Base-by-base conservation (phyloP, 2,888 invertebrate genomes). In the Drosophila atroscutellata region DNA sequence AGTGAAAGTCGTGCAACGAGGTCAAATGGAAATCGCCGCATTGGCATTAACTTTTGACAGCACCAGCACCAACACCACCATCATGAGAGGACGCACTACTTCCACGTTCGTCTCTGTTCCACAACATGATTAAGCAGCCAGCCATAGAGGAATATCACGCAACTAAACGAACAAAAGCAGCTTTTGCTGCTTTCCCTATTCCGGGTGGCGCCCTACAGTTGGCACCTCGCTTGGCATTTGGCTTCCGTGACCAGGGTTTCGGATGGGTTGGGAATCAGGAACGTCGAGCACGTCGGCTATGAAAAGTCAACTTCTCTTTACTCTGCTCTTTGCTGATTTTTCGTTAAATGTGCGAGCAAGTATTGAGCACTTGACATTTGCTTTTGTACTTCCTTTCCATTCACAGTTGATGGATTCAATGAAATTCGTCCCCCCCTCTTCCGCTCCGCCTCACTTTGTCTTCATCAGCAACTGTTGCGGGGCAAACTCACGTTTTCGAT, bases 11-110 rank as follows among this genome's bases (percentile, higher is more conserved):
- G 76, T 69, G 81, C 77, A 85, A 85, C 86, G 85, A 88, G 85
- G 89, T 85, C 89, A 85, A 85, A 85, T 85, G 85, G 85, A 85
- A 85, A 85, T 85, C 85, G 85, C 89, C 89, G 86, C 75, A 86
- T 88, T 83, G 79, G 85, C 85, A 86, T 86, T 85, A 85, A 88
- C 85, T 85, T 88, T 88, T 88, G 86, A 85, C 89, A 83, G 78
- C 78, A 73, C 37, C 77, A 76, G 32, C 61, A 71, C 45, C 60
- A 36, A 0, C 86, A 83, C 84, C 78, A 77, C 50, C 77, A 67
- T 37, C 63, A 50, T 20, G 20, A 54, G 36, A 3, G 9, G 9
- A 5, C 20, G 50, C 9, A 20, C 37, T 47, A 11, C 34, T 36
- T 3, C 8, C n/a, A n/a, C 42, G 28, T 51, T 49, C 34, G 59